Conservation (phyloP, 2,797 vertebrate species). For the Huso huso region DNA sequence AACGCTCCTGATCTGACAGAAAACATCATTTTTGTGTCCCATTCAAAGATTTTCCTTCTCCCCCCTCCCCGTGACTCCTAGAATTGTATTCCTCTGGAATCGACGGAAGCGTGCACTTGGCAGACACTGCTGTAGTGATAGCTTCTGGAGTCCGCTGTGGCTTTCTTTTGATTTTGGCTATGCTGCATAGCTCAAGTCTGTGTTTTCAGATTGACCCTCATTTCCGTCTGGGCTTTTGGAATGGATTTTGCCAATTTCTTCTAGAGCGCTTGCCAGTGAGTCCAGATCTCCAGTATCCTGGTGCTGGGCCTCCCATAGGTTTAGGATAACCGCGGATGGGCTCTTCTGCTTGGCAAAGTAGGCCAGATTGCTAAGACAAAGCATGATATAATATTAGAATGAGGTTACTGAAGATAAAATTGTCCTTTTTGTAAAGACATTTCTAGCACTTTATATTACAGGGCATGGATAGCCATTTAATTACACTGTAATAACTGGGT, state of each 20-base stretch:
- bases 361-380: slow-evolving; percentile 72
- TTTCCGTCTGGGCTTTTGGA: slow-evolving; percentile 63
- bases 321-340: slow-evolving; percentile 88
- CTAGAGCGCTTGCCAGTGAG: slow-evolving; percentile 89
- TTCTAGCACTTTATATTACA: not conserved
- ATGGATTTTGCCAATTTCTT: slow-evolving; percentile 94
- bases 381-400: slow-evolving; percentile 11
- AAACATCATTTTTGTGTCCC: not conserved
- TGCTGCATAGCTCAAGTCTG: slow-evolving; percentile 62
- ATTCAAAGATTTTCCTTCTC: slow-evolving; percentile 10
- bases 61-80: not conserved
- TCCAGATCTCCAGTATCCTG: slow-evolving; percentile 87
- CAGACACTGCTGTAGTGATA: not conserved
- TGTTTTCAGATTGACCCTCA: slow-evolving; percentile 57
- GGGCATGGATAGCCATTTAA: slow-evolving; percentile 17
- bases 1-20: too few species aligned
- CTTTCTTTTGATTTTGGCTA: slow-evolving; percentile 14
- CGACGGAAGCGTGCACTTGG: not conserved
- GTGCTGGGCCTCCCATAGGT: slow-evolving; percentile 92
- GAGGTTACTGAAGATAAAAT: slow-evolving; percentile 4
- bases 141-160: slow-evolving; percentile 55
- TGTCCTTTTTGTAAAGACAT: not conserved
- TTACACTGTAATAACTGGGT: too few species aligned
- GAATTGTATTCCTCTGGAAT: not conserved
- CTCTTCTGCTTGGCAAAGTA: slow-evolving; percentile 86